A percentile compares a stretch with the other conserved stretches of the same genome.
These are phyloP conservation scores for Dendrocincla fuliginosa DNA, from an alignment of 2,797 vertebrate genomes.

Conservation along the genomic window DNA sequence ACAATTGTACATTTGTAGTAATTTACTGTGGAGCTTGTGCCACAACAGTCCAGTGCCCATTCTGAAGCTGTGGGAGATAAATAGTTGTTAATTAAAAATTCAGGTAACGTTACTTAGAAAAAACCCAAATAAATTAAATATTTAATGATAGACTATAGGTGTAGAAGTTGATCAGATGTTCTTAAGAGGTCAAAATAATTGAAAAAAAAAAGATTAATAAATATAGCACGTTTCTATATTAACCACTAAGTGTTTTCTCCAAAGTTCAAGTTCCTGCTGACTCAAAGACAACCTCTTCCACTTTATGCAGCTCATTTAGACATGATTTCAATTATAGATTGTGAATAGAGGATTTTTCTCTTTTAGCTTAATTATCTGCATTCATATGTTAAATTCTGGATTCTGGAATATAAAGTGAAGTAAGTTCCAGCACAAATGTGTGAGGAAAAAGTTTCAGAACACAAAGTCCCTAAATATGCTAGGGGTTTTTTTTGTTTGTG, in stretches of 20 bases:
- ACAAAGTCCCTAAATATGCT: neutral
- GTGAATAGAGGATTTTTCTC: neutral
- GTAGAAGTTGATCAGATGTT: neutral
- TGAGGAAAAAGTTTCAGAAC: neutral
- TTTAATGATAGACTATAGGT: neutral
- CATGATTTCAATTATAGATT: neutral
- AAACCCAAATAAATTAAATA: fast-evolving
- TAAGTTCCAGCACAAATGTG: neutral
- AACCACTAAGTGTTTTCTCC: neutral
- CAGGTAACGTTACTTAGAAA: neutral
- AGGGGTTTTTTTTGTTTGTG: no score
- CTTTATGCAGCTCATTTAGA: neutral
- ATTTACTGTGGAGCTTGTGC: neutral
- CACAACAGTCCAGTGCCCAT: neutral
- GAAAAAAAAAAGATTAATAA: neutral
- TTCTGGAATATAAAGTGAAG: neutral
- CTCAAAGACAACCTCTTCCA: neutral
- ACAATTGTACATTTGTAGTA: neutral
- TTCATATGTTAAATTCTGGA: neutral
- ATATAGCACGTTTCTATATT: neutral
- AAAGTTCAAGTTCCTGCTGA: neutral
- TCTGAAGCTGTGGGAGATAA: neutral
- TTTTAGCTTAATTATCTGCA: neutral
- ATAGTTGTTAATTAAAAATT: neutral
- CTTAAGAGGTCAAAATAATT: neutral